phyloP scores from a whole-genome alignment of 2,888 invertebrate genomes.

The Cepaea hortensis region DNA sequence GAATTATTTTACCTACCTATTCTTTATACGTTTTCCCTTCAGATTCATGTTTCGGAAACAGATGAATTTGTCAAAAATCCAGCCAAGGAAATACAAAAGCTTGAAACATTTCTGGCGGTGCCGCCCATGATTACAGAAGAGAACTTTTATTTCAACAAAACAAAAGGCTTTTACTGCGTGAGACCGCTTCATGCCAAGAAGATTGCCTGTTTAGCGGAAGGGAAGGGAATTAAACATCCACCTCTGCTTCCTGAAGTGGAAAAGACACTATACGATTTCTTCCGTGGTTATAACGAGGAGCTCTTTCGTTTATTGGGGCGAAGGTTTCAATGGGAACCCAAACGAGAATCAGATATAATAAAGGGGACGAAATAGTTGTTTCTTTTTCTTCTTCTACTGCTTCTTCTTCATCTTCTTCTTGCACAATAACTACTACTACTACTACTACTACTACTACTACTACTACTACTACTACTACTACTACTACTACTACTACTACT shows the following conservation, averaged over 20 bases:
- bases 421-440: too few relatives aligned
- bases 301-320: slow-evolving; percentile 33
- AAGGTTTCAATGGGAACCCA: slow-evolving; percentile 24
- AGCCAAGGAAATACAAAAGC: slow-evolving; percentile 7
- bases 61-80: slow-evolving; percentile 22
- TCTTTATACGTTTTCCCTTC: background rate
- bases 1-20: background rate
- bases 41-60: slow-evolving; percentile 26
- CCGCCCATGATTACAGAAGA: slow-evolving; percentile 21
- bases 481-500: background rate
- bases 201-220: background rate
- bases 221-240: slow-evolving; percentile 18
- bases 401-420: too few relatives aligned
- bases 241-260: background rate
- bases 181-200: background rate
- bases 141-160: slow-evolving; percentile 41
- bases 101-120: slow-evolving; percentile 35
- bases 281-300: slow-evolving; percentile 26
- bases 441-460: too few relatives aligned
- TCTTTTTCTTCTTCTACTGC: too few relatives aligned
- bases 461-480: too few relatives aligned
- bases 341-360: too few relatives aligned
- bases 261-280: slow-evolving; percentile 35
- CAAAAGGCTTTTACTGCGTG: slow-evolving; percentile 37
- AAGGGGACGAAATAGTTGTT: too few relatives aligned